A percentile compares a stretch with the other conserved stretches of the same genome.
Conservation (phyloP, 1,140 invertebrate species). For the Meloidogyne chitwoodi region DNA sequence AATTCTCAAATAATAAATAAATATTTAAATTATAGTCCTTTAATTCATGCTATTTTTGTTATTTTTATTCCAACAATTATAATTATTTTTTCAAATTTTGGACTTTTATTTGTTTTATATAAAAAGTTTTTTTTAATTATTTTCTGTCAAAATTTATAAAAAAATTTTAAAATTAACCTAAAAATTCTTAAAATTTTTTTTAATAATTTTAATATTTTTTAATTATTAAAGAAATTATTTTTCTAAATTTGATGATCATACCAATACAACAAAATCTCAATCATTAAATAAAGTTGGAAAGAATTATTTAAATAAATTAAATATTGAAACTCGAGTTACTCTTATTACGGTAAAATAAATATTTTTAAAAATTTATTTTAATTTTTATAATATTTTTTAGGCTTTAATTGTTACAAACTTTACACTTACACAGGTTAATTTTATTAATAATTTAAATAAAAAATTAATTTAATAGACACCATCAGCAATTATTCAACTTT, state of each 20-base stretch:
- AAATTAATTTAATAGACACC: slow-evolving; percentile 21
- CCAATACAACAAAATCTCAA: not conserved
- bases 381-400: not conserved
- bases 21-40: slow-evolving; percentile 19
- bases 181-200: too few species aligned
- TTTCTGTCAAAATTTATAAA: too few species aligned
- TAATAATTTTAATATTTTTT: not conserved
- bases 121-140: slow-evolving; percentile 19
- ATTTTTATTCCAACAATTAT: slow-evolving; percentile 28
- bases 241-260: not conserved
- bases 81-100: slow-evolving; percentile 20
- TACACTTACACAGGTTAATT: slow-evolving; percentile 37
- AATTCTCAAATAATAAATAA: slow-evolving; percentile 1
- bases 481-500: slow-evolving; percentile 28
- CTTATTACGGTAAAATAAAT: slow-evolving; percentile 24
- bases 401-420: slow-evolving; percentile 40
- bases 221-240: slow-evolving; percentile 1
- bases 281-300: not conserved
- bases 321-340: slow-evolving; percentile 28
- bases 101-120: slow-evolving; percentile 11
- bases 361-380: not conserved
- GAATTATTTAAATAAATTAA: slow-evolving; percentile 11
- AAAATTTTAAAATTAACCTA: too few species aligned
- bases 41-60: slow-evolving; percentile 26
- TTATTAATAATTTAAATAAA: not conserved